Evolutionary conservation across 2,113 vertebrate genomes (phyloP).

Genomic region (Pampusana beccarii): DNA sequence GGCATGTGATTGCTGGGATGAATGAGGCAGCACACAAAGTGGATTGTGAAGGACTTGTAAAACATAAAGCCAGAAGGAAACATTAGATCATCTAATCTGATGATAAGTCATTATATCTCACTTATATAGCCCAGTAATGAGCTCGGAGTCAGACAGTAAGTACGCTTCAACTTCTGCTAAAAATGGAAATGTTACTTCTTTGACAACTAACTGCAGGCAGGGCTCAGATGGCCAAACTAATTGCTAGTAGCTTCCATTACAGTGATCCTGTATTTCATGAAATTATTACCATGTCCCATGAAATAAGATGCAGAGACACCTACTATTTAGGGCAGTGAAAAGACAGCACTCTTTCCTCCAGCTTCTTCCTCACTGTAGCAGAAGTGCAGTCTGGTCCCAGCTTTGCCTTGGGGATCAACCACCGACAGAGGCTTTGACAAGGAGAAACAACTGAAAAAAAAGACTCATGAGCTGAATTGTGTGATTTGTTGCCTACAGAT

Average conservation of each 20-base stretch:
- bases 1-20: slow-evolving; percentile 17
- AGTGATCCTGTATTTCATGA: neutral
- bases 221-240: neutral
- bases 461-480: neutral
- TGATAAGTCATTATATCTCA: slow-evolving; percentile 21
- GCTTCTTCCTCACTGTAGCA: neutral
- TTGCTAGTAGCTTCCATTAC: neutral
- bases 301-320: neutral
- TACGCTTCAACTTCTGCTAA: neutral
- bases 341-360: neutral
- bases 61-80: neutral
- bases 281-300: neutral
- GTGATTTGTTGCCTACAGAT: neutral
- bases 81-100: neutral
- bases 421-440: neutral
- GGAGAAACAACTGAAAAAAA: neutral
- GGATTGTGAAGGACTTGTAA: slow-evolving; percentile 22
- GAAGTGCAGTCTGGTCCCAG: neutral
- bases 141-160: neutral
- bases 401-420: neutral
- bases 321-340: neutral
- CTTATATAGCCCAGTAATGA: neutral
- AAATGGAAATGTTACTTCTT: neutral
- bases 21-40: slow-evolving; percentile 23
- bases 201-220: neutral